phyloP scores from a whole-genome alignment of 2,797 vertebrate species.

The Acipenser transmontanus region DNA sequence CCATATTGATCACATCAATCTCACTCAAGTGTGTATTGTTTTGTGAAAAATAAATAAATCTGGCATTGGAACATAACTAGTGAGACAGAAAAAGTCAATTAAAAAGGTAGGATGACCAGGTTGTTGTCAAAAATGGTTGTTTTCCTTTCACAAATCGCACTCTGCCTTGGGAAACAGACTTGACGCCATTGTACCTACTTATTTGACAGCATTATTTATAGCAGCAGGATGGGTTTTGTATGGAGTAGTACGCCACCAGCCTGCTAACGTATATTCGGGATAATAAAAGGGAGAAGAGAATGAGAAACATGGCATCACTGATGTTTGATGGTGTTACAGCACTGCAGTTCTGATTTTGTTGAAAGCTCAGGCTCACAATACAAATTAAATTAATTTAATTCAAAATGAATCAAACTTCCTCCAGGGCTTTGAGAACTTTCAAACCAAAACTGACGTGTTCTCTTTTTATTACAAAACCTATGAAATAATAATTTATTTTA shows the following conservation, averaged over 20 bases:
- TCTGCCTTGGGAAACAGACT: not conserved
- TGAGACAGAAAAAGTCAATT: constrained; percentile 1
- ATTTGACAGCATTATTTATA: not conserved
- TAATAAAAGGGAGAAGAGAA: constrained; percentile 13
- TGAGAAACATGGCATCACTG: not conserved
- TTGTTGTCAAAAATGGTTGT: too few relatives aligned
- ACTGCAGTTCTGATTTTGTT: not conserved
- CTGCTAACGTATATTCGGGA: not conserved
- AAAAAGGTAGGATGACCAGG: too few relatives aligned
- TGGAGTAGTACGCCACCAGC: not conserved
- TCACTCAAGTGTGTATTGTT: too few relatives aligned
- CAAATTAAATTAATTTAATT: constrained; percentile 36
- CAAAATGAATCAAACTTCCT: constrained; percentile 53
- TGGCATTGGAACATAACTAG: too few relatives aligned
- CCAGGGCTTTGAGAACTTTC: constrained; percentile 41
- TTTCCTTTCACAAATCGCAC: too few relatives aligned
- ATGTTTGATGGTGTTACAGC: not conserved
- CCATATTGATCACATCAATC: too few relatives aligned
- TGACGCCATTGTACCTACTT: not conserved
- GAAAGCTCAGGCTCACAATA: constrained; percentile 21
- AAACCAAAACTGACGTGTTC: constrained; percentile 37
- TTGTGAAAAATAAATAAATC: too few relatives aligned
- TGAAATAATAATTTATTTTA: too few relatives aligned
- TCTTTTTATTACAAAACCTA: constrained; percentile 25
- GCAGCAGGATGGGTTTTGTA: not conserved